Conservation (phyloP, 2,113 vertebrate genomes). For the Holacanthus passer region DNA sequence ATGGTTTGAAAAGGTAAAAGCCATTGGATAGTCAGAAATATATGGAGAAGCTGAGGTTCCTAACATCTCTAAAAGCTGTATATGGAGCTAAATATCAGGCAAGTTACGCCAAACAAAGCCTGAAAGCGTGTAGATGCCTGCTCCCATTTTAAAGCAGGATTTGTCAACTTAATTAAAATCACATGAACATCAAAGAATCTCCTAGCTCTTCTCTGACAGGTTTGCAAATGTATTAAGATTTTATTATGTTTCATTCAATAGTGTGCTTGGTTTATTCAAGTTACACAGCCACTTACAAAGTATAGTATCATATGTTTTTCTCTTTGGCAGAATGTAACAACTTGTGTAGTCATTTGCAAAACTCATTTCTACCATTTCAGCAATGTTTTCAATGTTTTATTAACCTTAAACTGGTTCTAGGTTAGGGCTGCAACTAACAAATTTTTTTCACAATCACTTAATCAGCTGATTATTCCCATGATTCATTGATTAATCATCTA, state of each 20-base stretch:
- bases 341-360: too few relatives aligned
- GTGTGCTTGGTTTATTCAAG: neutral
- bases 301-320: neutral
- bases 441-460: too few relatives aligned
- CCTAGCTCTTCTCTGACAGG: neutral
- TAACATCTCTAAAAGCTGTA: neutral
- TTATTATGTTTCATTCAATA: constrained; percentile 6
- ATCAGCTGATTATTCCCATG: too few relatives aligned
- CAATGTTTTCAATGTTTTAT: too few relatives aligned
- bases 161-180: neutral
- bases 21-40: neutral
- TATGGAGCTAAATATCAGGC: neutral
- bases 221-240: neutral
- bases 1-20: neutral
- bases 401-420: too few relatives aligned
- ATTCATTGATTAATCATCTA: too few relatives aligned
- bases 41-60: neutral
- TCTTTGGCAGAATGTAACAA: neutral
- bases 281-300: neutral
- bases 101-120: neutral
- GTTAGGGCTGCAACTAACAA: too few relatives aligned
- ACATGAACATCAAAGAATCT: neutral
- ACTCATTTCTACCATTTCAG: too few relatives aligned
- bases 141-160: constrained; percentile 2
- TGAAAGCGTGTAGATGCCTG: neutral